A percentile compares a stretch with the other conserved stretches of the same genome.
Evolutionary conservation across 1,140 invertebrate genomes (phyloP).

Genomic region (Drosophila saltans): DNA sequence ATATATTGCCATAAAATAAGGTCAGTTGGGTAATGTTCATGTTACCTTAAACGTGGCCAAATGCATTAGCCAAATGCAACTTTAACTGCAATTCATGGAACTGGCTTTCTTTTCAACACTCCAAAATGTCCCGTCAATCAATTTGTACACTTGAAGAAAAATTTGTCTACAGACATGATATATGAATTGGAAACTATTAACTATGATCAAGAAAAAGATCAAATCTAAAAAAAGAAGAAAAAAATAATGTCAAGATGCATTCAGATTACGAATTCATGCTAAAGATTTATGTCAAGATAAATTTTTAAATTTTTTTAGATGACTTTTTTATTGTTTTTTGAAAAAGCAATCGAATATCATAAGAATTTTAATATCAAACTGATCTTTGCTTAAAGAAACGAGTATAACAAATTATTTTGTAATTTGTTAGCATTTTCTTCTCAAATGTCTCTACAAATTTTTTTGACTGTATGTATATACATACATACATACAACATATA

Average conservation of each 20-base stretch:
- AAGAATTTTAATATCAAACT: too few species aligned
- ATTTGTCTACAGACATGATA: neutral
- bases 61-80: conserved; percentile 50
- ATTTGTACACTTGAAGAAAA: conserved; percentile 22
- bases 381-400: too few species aligned
- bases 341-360: too few species aligned
- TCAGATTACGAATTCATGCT: too few species aligned
- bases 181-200: neutral
- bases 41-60: conserved; percentile 67
- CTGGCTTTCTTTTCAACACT: conserved; percentile 60
- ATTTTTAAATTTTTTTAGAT: too few species aligned
- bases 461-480: neutral
- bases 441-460: neutral
- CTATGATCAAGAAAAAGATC: neutral
- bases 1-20: conserved; percentile 52
- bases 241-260: too few species aligned
- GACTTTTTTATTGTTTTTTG: too few species aligned
- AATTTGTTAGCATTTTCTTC: too few species aligned
- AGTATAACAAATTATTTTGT: too few species aligned
- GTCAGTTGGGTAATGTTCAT: conserved; percentile 72
- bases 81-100: conserved; percentile 31
- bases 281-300: too few species aligned
- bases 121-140: conserved; percentile 38
- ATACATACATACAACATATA: neutral
- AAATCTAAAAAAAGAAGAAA: neutral